Conservation (phyloP, 2,113 vertebrate species). For the Prunella fulvescens region DNA sequence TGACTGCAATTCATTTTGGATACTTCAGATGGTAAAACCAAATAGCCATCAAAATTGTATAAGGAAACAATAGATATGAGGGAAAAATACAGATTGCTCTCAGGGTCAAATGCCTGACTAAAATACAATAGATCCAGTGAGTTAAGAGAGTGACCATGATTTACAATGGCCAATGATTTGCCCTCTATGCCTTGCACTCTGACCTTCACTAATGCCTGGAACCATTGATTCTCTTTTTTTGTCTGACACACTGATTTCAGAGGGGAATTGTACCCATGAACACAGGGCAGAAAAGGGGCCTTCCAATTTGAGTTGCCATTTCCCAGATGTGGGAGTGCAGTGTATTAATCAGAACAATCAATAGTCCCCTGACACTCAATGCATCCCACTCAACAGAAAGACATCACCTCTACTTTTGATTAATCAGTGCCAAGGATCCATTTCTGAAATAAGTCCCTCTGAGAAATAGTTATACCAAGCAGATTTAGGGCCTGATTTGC, state of each 20-base stretch:
- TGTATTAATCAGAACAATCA: conserved; percentile 40
- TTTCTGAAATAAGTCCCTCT: not conserved
- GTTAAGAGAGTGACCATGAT: conserved; percentile 6
- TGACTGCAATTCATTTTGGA: not conserved
- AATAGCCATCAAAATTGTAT: not conserved
- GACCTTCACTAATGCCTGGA: conserved; percentile 5
- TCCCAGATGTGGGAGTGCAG: not conserved
- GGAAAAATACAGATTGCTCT: not conserved
- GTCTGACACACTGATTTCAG: conserved; percentile 1
- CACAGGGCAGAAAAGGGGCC: not conserved
- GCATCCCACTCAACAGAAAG: not conserved
- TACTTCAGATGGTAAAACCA: fast-evolving
- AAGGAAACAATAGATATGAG: not conserved
- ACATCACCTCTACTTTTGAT: not conserved
- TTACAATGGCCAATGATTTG: conserved; percentile 16
- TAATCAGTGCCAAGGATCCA: not conserved
- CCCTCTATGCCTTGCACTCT: not conserved
- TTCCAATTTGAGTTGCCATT: conserved; percentile 18
- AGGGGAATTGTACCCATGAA: not conserved
- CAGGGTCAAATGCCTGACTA: not conserved
- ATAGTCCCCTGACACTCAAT: not conserved
- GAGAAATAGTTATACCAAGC: not conserved
- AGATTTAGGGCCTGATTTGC: not conserved
- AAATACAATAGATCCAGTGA: not conserved
- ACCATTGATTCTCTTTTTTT: conserved; percentile 31